Conservation (phyloP, 2,797 vertebrate species). For the Paedocypris micromegethes region DNA sequence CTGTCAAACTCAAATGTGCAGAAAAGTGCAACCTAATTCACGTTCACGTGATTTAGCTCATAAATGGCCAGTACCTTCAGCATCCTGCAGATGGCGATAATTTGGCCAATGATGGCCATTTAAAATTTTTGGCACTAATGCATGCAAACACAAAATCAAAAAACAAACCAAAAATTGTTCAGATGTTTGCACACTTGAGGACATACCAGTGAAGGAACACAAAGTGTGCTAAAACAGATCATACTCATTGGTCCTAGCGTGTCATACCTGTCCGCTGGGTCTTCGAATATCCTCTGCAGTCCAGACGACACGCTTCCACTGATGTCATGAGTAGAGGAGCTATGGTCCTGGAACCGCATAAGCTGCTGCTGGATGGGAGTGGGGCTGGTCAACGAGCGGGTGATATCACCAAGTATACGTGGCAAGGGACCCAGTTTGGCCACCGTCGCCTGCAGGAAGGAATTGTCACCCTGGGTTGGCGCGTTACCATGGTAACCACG, state of each 20-base stretch:
- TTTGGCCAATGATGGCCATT: too few relatives aligned
- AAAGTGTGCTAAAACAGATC: too few relatives aligned
- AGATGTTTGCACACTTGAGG: too few relatives aligned
- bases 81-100: too few relatives aligned
- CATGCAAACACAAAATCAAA: too few relatives aligned
- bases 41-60: too few relatives aligned
- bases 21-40: too few relatives aligned
- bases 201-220: too few relatives aligned
- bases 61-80: too few relatives aligned
- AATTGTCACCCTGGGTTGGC: conserved; percentile 96
- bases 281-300: conserved; percentile 91
- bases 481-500: conserved; percentile 68
- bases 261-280: conserved; percentile 78
- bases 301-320: conserved; percentile 87
- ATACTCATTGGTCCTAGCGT: not conserved
- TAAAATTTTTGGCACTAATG: too few relatives aligned
- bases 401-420: conserved; percentile 88
- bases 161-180: too few relatives aligned
- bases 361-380: conserved; percentile 81
- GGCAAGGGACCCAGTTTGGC: conserved; percentile 92
- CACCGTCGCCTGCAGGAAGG: conserved; percentile 97
- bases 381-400: conserved; percentile 78
- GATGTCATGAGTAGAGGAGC: conserved; percentile 78
- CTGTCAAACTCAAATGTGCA: too few relatives aligned
- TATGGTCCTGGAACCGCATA: conserved; percentile 78